These are phyloP conservation scores for Tadarida brasiliensis DNA, from an alignment of 2,797 vertebrate species.

Conservation along the genomic window DNA sequence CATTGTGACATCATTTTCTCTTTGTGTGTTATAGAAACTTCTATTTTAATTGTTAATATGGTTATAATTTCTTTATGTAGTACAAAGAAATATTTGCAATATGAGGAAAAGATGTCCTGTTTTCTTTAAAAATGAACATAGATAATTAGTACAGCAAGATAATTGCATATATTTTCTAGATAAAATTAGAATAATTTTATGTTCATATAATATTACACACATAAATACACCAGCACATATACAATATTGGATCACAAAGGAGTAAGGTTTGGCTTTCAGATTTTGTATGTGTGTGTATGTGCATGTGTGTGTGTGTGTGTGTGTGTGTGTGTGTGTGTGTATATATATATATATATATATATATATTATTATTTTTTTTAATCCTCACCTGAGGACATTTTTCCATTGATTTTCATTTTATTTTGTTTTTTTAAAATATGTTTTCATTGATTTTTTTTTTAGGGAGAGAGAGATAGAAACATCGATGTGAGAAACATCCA, in stretches of 20 bases:
- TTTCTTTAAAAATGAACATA: slow-evolving; percentile 46
- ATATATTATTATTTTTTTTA: not conserved
- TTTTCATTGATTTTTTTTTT: no score
- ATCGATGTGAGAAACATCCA: no score
- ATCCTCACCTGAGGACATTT: no score
- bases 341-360: no score
- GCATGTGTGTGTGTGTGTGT: no score
- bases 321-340: no score
- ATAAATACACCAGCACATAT: not conserved
- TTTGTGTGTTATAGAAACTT: not conserved
- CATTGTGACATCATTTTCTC: not conserved
- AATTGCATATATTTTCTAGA: slow-evolving; percentile 5
- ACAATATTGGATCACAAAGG: not conserved
- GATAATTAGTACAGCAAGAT: not conserved
- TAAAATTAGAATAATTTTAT: slow-evolving; percentile 45
- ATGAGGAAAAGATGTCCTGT: not conserved
- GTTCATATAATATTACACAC: not conserved
- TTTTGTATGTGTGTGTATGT: not conserved
- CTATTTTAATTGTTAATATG: slow-evolving; percentile 26
- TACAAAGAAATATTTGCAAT: slow-evolving; percentile 35
- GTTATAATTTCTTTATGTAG: not conserved
- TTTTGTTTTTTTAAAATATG: no score
- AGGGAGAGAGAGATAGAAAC: no score
- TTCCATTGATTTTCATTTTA: no score
- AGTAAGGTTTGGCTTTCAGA: not conserved